Evolutionary conservation across 1,140 invertebrate genomes (phyloP), one percentile per base, ranked within the genome.

Genomic region (Campoletis sonorensis): DNA sequence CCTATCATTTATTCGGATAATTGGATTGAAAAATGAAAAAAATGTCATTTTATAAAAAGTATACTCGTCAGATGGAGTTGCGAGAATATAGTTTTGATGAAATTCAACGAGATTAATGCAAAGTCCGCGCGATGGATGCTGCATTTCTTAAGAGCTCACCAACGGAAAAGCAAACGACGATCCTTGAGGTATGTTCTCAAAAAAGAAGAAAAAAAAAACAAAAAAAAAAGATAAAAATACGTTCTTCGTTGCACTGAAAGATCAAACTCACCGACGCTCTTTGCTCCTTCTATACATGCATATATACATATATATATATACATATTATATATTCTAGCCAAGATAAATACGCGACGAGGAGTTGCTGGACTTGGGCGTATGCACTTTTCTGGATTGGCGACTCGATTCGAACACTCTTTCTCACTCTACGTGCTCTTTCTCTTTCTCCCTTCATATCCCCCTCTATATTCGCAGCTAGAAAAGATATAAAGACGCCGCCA

Each of bases 401-500:
- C 49, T 77, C 30, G 51, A 77, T 70, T 27, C 13, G 30, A 70
- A 33, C 67, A 33, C 27, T 70, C 27, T 33, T n/a, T 18, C 27
- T 70, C n/a, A 18, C 61, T 64, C 61, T 64, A 23, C 33, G 30
- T 11, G 40, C 40, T 45, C 40, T 27, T 23, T 13, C 23, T 70
- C 67, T 70, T 27, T 70, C 27, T 70, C 67, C 16, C 67, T 70
- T n/a, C 3, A 27, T 70, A n/a, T n/a, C n/a, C 30, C 30, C 67
- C 30, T 30, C 30, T 64, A 7, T 15, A 27, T 27, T 77, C 54
- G 27, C 5, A 18, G 11, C 27, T 58, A 58, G 73, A 77, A 81
- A 79, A 89, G 88, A 89, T 89, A 85, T 84, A 90, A 90, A 90
- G 87, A 84, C 85, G 83, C 88, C 89, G 88, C 89, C 88, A 87